Evolutionary conservation across 2,797 vertebrate species (phyloP), one percentile per base, ranked within the genome.

Genomic region (Coilia nasus): DNA sequence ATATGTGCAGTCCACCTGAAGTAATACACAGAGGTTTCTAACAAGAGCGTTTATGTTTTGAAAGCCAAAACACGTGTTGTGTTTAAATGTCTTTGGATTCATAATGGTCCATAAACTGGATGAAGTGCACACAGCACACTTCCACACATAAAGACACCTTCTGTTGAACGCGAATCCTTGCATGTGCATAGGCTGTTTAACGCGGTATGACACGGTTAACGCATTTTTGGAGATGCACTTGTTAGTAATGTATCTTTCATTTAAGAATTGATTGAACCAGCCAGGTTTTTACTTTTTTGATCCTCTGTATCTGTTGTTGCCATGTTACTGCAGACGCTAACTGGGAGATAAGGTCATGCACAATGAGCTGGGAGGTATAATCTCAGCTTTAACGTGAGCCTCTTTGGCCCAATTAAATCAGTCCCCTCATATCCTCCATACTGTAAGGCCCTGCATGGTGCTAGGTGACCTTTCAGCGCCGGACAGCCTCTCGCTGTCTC

Each of bases 261-360:
- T 2, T 78, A 44, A 44, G 35, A 21, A 78, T 35, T 75, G 11
- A 19, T 21, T n/a, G 35, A 78, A 44, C 17, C 35, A 78, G 14
- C 31, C 12, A 44, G 17, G 31, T 41, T 41, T 9, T 15, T 15
- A 71, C 71, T 44, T 78, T 44, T 78, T 9, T 78, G 15, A 17
- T 31, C 14, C 71, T 19, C 31, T 6, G 17, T 78, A 17, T 78
- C 17, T 78, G 44, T 78, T 78, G 67, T 25, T 71, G 17, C 35
- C 35, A 78, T 78, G 71, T 78, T 44, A 86, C 86, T 85, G 46
- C 84, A 82, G 85, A 84, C 89, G 90, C 90, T 92, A 90, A 89
- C 89, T 87, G 85, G 50, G 41, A 90, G 89, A 90, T 92, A 93
- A 94, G 93, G 94, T 93, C 90, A 88, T 88, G 89, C 71, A 84